A percentile compares a stretch with the other conserved stretches of the same genome.
Evolutionary conservation across 2,888 invertebrate species (phyloP).

Genomic region (Pocota personata): DNA sequence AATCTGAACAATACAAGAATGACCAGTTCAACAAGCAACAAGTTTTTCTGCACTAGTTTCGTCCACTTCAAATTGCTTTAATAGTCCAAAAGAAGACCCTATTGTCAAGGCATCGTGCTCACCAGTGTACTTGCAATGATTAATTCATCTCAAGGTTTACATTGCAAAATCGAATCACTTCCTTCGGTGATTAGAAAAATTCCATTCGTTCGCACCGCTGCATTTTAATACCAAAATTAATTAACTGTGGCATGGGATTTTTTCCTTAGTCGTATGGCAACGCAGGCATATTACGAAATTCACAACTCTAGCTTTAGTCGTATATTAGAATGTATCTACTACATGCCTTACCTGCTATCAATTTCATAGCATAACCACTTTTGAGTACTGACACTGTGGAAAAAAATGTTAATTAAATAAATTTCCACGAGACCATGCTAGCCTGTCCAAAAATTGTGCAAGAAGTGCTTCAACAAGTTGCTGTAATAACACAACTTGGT

Average conservation of each 20-base stretch:
- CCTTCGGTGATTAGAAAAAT: neutral
- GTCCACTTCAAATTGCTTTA: too few relatives aligned
- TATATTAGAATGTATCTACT: slow-evolving; percentile 2
- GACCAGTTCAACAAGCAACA: too few relatives aligned
- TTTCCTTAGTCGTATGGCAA: neutral
- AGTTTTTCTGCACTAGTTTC: too few relatives aligned
- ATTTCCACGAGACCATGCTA: slow-evolving; percentile 14
- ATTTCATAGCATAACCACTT: neutral
- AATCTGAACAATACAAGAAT: too few relatives aligned
- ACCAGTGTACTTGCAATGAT: too few relatives aligned
- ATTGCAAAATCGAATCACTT: neutral
- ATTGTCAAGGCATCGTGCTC: too few relatives aligned
- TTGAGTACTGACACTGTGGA: neutral
- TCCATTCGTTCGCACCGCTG: neutral
- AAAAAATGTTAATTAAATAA: neutral
- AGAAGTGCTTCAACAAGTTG: slow-evolving; percentile 51
- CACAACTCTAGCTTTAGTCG: too few relatives aligned
- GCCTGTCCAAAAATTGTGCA: slow-evolving; percentile 46
- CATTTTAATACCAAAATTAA: neutral
- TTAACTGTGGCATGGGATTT: neutral
- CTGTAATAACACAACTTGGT: slow-evolving; percentile 30
- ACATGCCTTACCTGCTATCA: neutral
- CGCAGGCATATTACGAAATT: neutral
- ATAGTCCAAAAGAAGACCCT: too few relatives aligned
- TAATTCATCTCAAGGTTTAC: too few relatives aligned